Evolutionary conservation across 1,140 invertebrate genomes (phyloP).

Genomic region (Polypedilum vanderplanki): DNA sequence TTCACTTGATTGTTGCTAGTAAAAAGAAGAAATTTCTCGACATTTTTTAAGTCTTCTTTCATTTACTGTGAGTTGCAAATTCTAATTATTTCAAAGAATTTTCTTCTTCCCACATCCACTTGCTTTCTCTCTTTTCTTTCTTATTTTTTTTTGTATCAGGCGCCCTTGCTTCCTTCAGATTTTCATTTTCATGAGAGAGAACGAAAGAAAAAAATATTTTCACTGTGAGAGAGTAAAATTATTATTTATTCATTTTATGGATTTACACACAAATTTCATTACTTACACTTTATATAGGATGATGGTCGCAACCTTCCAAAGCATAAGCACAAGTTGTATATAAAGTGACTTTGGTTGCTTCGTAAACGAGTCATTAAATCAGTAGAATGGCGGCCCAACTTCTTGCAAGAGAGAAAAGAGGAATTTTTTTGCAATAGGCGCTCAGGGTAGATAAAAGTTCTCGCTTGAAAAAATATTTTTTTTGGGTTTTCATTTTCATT

Average conservation of each 20-base stretch:
- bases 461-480: no score
- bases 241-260: constrained; percentile 9
- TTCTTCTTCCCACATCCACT: no score
- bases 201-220: not conserved
- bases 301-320: not conserved
- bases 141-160: not conserved
- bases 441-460: not conserved
- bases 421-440: constrained; percentile 4
- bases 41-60: no score
- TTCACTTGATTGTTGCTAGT: no score
- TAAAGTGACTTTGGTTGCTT: not conserved
- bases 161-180: not conserved
- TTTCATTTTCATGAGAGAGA: not conserved
- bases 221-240: not conserved
- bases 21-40: no score
- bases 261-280: not conserved
- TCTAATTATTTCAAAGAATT: no score
- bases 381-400: not conserved
- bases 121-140: no score
- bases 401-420: not conserved
- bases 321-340: not conserved
- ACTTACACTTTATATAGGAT: not conserved
- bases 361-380: constrained; percentile 10
- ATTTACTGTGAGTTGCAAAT: no score
- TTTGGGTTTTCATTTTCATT: not conserved